Conservation (phyloP, 1,140 invertebrate species). For the Tetraneura akinire region DNA sequence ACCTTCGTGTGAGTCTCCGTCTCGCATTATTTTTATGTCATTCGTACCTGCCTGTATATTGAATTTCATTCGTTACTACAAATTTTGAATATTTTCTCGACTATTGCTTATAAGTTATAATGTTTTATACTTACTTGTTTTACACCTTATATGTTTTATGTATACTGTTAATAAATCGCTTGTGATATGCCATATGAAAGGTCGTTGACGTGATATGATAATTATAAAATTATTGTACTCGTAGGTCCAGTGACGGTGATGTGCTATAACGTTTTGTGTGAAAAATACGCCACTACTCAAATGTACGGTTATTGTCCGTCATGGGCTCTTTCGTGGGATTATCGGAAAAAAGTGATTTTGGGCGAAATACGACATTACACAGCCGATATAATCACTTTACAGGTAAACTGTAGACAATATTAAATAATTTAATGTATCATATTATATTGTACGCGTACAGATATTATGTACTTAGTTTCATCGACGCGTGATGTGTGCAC, state of each 20-base stretch:
- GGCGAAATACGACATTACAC: conserved; percentile 94
- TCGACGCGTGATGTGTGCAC: no score
- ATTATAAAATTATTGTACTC: no score
- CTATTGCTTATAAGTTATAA: no score
- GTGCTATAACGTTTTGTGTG: conserved; percentile 99
- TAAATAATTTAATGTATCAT: no score
- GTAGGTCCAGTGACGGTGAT: conserved; percentile 96
- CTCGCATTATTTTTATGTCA: not conserved
- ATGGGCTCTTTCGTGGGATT: conserved; percentile 98
- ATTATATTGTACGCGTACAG: no score
- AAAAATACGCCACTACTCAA: conserved; percentile 96
- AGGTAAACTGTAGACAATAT: conserved; percentile 60
- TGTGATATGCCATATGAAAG: no score
- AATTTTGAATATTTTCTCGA: no score
- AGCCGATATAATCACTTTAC: conserved; percentile 96
- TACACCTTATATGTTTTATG: no score
- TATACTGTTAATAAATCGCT: conserved; percentile 36
- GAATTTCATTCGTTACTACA: no score
- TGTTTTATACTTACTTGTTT: not conserved
- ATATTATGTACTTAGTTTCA: no score
- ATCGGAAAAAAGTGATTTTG: conserved; percentile 96
- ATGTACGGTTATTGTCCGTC: conserved; percentile 97
- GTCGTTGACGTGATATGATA: no score
- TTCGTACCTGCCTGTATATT: not conserved
- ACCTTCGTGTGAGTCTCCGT: conserved; percentile 79